Percentiles rank a stretch among this genome's conserved stretches.
phyloP scores from a whole-genome alignment of 2,797 vertebrate genomes.

The Fringilla coelebs region DNA sequence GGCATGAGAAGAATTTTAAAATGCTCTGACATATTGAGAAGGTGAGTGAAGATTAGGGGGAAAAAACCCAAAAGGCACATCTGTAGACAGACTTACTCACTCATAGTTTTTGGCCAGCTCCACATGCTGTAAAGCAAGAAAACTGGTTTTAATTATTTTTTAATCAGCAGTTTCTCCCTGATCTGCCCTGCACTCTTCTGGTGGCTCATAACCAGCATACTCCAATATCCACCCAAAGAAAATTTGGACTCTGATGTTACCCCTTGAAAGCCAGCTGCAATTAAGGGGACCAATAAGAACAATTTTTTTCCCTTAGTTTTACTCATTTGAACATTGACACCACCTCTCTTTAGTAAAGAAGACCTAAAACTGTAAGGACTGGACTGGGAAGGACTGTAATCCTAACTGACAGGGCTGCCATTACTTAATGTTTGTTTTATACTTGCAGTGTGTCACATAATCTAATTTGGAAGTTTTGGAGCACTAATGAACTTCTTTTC shows the following conservation, averaged over 20 bases:
- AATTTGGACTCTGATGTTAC: background rate
- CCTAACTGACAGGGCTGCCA: background rate
- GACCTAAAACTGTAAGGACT: background rate
- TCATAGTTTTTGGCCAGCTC: background rate
- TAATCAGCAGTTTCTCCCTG: slow-evolving; percentile 43
- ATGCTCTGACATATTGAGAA: background rate
- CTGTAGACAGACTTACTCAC: background rate
- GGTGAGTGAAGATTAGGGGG: background rate
- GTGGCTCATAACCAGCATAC: background rate
- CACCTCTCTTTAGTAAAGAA: slow-evolving; percentile 15
- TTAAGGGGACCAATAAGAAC: background rate
- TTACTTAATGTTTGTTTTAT: slow-evolving; percentile 22
- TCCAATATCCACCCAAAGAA: slow-evolving; percentile 5
- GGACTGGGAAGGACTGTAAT: background rate
- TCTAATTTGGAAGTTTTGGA: slow-evolving; percentile 1
- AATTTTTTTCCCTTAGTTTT: background rate
- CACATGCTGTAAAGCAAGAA: background rate
- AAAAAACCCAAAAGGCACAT: background rate
- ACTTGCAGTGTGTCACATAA: background rate
- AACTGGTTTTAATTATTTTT: slow-evolving; percentile 60
- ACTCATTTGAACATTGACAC: background rate
- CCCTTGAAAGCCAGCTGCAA: background rate
- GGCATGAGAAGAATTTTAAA: background rate
- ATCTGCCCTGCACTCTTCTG: background rate
- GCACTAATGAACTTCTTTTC: background rate